phyloP scores from a whole-genome alignment of 2,888 invertebrate genomes.

The Cotesia congregata region DNA sequence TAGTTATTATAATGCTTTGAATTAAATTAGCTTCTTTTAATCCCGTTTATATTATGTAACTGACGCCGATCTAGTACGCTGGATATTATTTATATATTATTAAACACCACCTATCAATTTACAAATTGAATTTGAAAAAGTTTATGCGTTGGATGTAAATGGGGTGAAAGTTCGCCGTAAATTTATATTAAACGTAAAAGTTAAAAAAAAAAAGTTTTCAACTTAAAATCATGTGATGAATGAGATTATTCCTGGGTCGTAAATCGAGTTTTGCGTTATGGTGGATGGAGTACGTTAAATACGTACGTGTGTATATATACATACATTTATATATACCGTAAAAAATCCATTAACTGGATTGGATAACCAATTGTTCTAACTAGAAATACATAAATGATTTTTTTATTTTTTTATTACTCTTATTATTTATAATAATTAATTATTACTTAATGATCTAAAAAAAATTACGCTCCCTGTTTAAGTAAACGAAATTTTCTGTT shows the following conservation, averaged over 20 bases:
- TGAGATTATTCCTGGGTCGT: constrained; percentile 5
- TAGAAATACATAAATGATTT: no score
- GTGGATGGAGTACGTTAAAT: constrained; percentile 22
- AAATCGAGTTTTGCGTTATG: background rate
- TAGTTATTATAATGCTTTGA: constrained; percentile 56
- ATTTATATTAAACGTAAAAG: constrained; percentile 3
- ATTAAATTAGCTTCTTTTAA: constrained; percentile 48
- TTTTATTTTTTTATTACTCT: no score
- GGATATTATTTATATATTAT: constrained; percentile 54
- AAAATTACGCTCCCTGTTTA: constrained; percentile 33
- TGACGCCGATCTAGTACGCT: constrained; percentile 68
- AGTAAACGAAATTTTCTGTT: constrained; percentile 48
- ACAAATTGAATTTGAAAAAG: background rate
- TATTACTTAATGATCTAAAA: background rate
- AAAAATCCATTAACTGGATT: constrained; percentile 5
- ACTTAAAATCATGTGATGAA: constrained; percentile 1
- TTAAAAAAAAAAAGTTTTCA: constrained; percentile 14
- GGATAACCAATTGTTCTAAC: no score
- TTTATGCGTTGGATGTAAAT: background rate
- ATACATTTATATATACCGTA: constrained; percentile 43
- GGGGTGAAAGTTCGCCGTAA: constrained; percentile 5
- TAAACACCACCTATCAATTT: background rate
- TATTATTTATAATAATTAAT: background rate
- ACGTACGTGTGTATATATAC: constrained; percentile 46
- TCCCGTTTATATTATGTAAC: constrained; percentile 54